Percentiles rank a stretch among this genome's conserved stretches.
phyloP scores from a whole-genome alignment of 2,113 vertebrate genomes.

The Oryzias celebensis region DNA sequence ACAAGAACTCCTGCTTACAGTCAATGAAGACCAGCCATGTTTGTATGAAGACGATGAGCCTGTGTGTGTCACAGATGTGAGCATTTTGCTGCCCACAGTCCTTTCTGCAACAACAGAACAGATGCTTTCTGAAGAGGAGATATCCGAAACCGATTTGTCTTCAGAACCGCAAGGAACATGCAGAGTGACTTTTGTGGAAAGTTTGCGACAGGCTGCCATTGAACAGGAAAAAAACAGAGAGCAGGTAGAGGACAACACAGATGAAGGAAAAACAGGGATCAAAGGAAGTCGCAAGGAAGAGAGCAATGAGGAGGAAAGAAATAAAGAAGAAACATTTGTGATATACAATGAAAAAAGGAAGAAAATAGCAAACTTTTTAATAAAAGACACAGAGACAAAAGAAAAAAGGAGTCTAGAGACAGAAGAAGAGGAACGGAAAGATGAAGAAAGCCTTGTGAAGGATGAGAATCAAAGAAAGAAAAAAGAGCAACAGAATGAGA shows the following conservation, averaged over 20 bases:
- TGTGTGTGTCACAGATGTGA: constrained; percentile 1
- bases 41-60: constrained; percentile 18
- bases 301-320: not conserved
- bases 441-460: not conserved
- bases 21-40: constrained; percentile 15
- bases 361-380: not conserved
- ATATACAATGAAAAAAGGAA: not conserved
- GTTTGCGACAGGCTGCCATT: constrained; percentile 58
- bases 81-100: constrained; percentile 34
- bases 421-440: not conserved
- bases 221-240: constrained; percentile 64
- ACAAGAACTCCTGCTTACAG: not conserved
- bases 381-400: not conserved
- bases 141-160: not conserved
- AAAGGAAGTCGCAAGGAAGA: not conserved
- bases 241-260: constrained; percentile 4
- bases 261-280: not conserved
- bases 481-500: not conserved
- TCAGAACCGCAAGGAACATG: not conserved
- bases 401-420: not conserved
- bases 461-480: not conserved
- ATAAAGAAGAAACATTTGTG: not conserved
- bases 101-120: constrained; percentile 40
- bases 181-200: constrained; percentile 48
- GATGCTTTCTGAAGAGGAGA: constrained; percentile 6